Evolutionary conservation across 2,888 invertebrate genomes (phyloP).

Genomic region (Tetranychus piercei): DNA sequence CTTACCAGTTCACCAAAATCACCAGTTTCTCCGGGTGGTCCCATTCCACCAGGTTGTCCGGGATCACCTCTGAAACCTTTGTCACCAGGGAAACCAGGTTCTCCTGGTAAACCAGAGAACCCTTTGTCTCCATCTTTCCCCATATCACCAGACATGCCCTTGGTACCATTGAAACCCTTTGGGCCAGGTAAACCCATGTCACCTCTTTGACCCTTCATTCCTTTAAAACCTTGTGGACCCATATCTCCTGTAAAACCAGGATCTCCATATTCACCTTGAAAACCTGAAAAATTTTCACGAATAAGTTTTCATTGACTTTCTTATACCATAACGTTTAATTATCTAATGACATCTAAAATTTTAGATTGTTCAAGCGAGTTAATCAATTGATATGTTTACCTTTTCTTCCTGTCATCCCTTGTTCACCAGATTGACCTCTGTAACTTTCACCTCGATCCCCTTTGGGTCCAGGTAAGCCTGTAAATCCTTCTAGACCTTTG

Average conservation of each 20-base stretch:
- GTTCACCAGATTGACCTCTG: conserved; percentile 9
- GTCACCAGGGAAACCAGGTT: neutral
- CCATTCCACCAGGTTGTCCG: neutral
- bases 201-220: neutral
- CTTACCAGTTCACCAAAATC: neutral
- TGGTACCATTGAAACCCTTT: neutral
- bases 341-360: neutral
- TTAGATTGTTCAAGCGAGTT: neutral
- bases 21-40: conserved; percentile 20
- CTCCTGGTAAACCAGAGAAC: neutral
- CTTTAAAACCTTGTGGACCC: neutral
- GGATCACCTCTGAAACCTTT: neutral
- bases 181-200: conserved; percentile 3
- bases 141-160: neutral
- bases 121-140: neutral
- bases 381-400: neutral
- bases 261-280: neutral
- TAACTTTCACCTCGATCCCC: conserved; percentile 19
- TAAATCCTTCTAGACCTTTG: conserved; percentile 19
- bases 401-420: conserved; percentile 15
- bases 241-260: neutral
- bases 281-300: neutral
- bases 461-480: conserved; percentile 22
- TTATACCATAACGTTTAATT: neutral
- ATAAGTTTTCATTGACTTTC: neutral